These are phyloP conservation scores for Plebejus argus DNA, from an alignment of 2,888 invertebrate genomes.

Conservation along the genomic window DNA sequence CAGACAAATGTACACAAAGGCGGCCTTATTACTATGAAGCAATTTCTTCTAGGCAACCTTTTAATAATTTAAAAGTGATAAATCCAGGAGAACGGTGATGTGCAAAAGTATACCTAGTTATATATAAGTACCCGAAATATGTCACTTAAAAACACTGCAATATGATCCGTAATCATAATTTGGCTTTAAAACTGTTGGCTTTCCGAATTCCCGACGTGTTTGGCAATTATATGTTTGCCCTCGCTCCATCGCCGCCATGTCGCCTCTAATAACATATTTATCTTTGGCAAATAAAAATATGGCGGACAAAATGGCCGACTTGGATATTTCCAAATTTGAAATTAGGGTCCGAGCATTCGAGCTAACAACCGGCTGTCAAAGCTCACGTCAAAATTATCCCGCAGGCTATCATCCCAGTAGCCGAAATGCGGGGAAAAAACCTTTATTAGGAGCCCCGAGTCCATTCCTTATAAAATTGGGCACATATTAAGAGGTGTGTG, in stretches of 20 bases:
- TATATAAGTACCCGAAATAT: too few species aligned
- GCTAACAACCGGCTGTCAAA: conserved; percentile 51
- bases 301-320: conserved; percentile 40
- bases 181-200: conserved; percentile 27
- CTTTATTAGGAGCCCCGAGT: conserved; percentile 54
- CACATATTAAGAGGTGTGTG: neutral
- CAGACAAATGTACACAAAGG: too few species aligned
- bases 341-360: conserved; percentile 53
- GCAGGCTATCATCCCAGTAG: conserved; percentile 62
- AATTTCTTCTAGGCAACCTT: too few species aligned
- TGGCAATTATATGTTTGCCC: conserved; percentile 41
- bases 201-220: conserved; percentile 37
- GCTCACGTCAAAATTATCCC: conserved; percentile 21
- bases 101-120: too few species aligned
- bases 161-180: neutral
- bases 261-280: conserved; percentile 46
- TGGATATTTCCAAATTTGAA: conserved; percentile 49
- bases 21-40: too few species aligned
- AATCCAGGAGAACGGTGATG: too few species aligned
- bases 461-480: neutral
- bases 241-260: conserved; percentile 47
- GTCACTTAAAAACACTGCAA: neutral
- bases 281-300: conserved; percentile 46
- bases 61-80: too few species aligned
- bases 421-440: conserved; percentile 54